These are phyloP conservation scores for Columba guinea DNA, from an alignment of 2,797 vertebrate genomes.

Conservation along the genomic window DNA sequence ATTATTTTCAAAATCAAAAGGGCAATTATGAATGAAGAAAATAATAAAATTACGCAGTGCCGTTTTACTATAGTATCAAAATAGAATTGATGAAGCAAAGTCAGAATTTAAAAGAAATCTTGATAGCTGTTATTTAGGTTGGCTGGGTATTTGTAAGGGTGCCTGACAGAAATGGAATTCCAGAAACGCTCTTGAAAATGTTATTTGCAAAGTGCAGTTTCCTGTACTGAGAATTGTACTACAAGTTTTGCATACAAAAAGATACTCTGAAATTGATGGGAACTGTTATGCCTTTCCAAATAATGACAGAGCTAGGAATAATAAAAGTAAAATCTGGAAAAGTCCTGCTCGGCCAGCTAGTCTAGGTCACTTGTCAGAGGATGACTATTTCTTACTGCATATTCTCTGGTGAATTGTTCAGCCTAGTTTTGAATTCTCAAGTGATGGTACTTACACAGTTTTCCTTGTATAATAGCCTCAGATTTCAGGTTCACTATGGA, in stretches of 20 bases:
- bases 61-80: conserved; percentile 47
- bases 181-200: conserved; percentile 33
- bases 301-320: not conserved
- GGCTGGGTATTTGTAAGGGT: not conserved
- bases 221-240: not conserved
- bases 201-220: not conserved
- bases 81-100: conserved; percentile 28
- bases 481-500: not conserved
- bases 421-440: conserved; percentile 11
- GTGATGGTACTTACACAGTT: not conserved
- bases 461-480: not conserved
- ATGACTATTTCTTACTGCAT: not conserved
- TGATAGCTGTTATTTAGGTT: conserved; percentile 25
- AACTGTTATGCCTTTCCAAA: not conserved
- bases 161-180: conserved; percentile 33
- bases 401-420: not conserved
- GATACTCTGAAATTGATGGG: not conserved
- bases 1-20: conserved; percentile 72
- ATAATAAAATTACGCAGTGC: conserved; percentile 45
- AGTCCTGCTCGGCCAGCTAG: not conserved
- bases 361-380: not conserved
- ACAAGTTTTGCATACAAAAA: not conserved
- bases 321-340: not conserved
- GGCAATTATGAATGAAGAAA: conserved; percentile 69
- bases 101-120: conserved; percentile 19